A percentile compares a stretch with the other conserved stretches of the same genome.
Conservation (phyloP, 2,888 invertebrate genomes). For the Seira ritae region DNA sequence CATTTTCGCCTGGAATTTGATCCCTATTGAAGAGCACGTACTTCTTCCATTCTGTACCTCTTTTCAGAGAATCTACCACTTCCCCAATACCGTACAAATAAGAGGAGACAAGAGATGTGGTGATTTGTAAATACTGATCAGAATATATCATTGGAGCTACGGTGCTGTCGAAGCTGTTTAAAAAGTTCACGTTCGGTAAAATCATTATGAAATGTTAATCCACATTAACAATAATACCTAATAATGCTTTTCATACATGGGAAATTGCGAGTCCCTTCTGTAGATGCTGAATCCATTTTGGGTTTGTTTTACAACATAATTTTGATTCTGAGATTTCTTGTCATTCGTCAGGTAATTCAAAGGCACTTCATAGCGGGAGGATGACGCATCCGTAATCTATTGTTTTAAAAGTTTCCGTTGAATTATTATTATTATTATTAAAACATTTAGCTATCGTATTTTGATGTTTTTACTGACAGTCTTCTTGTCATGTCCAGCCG, state of each 20-base stretch:
- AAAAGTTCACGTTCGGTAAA: conserved; percentile 72
- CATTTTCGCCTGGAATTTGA: conserved; percentile 81
- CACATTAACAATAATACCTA: too few relatives aligned
- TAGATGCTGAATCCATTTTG: conserved; percentile 62
- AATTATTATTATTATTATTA: too few relatives aligned
- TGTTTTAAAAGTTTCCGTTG: too few relatives aligned
- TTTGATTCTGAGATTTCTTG: conserved; percentile 56
- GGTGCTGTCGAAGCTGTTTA: conserved; percentile 83
- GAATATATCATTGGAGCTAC: conserved; percentile 84
- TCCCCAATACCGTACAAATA: conserved; percentile 87
- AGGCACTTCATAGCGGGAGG: conserved; percentile 82
- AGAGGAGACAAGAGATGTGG: conserved; percentile 80
- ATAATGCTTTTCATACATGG: conserved; percentile 63
- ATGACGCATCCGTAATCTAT: conserved; percentile 78
- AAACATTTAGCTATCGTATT: too few relatives aligned
- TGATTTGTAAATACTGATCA: conserved; percentile 86
- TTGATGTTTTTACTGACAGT: too few relatives aligned
- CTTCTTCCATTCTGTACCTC: conserved; percentile 82
- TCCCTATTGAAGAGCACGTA: conserved; percentile 85
- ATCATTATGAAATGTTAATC: too few relatives aligned
- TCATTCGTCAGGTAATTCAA: conserved; percentile 48
- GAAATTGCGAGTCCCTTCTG: conserved; percentile 54
- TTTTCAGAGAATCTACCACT: conserved; percentile 80
- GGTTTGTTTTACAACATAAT: conserved; percentile 59
- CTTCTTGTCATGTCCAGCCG: conserved; percentile 19